Evolutionary conservation across 2,113 vertebrate species (phyloP), one percentile per base, ranked within the genome.

Genomic region (Redunca redunca): DNA sequence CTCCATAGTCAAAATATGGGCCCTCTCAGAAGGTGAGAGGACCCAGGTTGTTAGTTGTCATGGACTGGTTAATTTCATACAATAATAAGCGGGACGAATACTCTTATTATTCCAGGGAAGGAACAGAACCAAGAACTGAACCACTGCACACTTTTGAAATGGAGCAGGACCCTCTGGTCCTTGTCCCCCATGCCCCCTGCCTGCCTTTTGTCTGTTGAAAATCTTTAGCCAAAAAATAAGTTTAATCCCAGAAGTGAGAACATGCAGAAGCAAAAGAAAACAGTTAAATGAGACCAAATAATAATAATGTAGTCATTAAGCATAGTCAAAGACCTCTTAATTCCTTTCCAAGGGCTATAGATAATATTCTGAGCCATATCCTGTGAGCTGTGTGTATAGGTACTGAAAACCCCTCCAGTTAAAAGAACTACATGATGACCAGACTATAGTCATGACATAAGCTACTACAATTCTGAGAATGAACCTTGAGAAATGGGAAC

Each of bases 1-100:
- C 4, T 10, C 62, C 62, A 67, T n/a, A 67, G 64, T 67, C 30
- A 67, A 28, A 67, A n/a, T 33, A 28, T n/a, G 3, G 64, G n/a
- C 64, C 64, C 33, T n/a, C 64, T 67, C 2, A 19, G 64, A 67
- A n/a, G 62, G 33, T 28, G 16, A 67, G 33, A 67, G 64, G 33
- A 9, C 64, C 62, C 16, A 67, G 7, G 16, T 15, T 67, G 33
- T n/a, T 33, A 67, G 16, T 19, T 67, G 30, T 67, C 12, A 9
- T 67, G 64, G 16, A n/a, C 33, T 19, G 33, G 64, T 33, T n/a
- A 67, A 67, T 67, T 67, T 67, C 15, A 67, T n/a, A 67, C 15
- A 3, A 19, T n/a, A 64, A 1, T 67, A 26, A 67, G 62, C 0
- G 0, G 33, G 33, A n/a, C 0, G 0, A 67, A n/a, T 67, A n/a